A percentile compares a stretch with the other conserved stretches of the same genome.
phyloP scores from a whole-genome alignment of 2,113 vertebrate species.

The Aix galericulata region DNA sequence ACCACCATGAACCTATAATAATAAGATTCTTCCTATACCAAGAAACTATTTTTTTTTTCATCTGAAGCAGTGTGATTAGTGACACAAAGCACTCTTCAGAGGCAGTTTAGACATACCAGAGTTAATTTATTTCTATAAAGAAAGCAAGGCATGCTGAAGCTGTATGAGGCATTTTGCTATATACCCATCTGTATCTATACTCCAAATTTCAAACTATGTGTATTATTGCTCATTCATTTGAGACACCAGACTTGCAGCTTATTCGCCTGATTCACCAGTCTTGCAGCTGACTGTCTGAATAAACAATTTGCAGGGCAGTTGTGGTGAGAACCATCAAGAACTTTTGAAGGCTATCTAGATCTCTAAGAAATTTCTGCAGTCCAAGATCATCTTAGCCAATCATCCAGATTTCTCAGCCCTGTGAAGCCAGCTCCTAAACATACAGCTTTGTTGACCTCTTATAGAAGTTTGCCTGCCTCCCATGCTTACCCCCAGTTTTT shows the following conservation, averaged over 20 bases:
- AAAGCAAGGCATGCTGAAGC: not conserved
- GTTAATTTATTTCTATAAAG: not conserved
- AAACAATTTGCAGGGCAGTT: not conserved
- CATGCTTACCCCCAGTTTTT: not conserved
- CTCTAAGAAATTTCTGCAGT: not conserved
- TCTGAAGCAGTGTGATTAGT: not conserved
- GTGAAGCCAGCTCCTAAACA: not conserved
- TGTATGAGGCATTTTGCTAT: not conserved
- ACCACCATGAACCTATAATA: not conserved
- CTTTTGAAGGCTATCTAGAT: not conserved
- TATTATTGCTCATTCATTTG: not conserved
- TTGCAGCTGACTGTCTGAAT: not conserved
- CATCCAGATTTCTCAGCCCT: not conserved
- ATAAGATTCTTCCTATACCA: not conserved
- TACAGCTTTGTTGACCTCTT: not conserved
- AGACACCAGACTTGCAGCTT: not conserved
- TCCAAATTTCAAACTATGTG: not conserved
- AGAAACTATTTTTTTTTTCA: not conserved
- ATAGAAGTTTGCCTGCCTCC: not conserved
- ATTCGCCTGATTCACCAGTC: not conserved
- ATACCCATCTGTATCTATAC: rapidly evolving
- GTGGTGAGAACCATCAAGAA: not conserved
- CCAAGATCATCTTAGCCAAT: not conserved
- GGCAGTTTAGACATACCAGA: not conserved
- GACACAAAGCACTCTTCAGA: not conserved